These are phyloP conservation scores for Otolemur crassicaudatus DNA, from an alignment of 2,797 vertebrate species.

Conservation along the genomic window DNA sequence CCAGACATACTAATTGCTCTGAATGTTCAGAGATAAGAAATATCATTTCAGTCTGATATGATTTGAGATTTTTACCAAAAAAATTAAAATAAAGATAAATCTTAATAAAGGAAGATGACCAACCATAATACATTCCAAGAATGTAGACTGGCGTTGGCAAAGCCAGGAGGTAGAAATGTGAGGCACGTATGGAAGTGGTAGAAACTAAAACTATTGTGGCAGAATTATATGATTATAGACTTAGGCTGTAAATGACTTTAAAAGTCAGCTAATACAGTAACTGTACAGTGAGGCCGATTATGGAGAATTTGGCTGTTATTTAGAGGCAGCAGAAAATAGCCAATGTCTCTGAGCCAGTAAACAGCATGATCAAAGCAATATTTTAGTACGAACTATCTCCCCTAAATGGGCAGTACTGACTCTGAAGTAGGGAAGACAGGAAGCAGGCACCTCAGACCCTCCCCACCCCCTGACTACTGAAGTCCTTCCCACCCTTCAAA, in stretches of 20 bases:
- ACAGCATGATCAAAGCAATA: not conserved
- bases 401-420: not conserved
- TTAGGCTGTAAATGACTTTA: not conserved
- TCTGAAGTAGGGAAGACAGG: not conserved
- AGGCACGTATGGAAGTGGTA: not conserved
- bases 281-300: not conserved
- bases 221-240: not conserved
- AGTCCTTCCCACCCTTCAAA: not conserved
- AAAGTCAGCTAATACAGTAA: not conserved
- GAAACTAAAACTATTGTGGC: not conserved
- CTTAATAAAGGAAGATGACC: slow-evolving; percentile 37
- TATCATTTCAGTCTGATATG: not conserved
- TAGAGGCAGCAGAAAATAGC: slow-evolving; percentile 1
- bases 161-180: not conserved
- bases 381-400: slow-evolving; percentile 23
- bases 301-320: not conserved
- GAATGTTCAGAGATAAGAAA: not conserved
- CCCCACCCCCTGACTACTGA: not conserved
- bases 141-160: not conserved
- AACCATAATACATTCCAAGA: not conserved
- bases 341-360: slow-evolving; percentile 44
- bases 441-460: not conserved
- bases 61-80: slow-evolving; percentile 35
- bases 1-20: not conserved
- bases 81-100: not conserved